phyloP scores from a whole-genome alignment of 2,113 vertebrate genomes.

The Neolamprologus longior region DNA sequence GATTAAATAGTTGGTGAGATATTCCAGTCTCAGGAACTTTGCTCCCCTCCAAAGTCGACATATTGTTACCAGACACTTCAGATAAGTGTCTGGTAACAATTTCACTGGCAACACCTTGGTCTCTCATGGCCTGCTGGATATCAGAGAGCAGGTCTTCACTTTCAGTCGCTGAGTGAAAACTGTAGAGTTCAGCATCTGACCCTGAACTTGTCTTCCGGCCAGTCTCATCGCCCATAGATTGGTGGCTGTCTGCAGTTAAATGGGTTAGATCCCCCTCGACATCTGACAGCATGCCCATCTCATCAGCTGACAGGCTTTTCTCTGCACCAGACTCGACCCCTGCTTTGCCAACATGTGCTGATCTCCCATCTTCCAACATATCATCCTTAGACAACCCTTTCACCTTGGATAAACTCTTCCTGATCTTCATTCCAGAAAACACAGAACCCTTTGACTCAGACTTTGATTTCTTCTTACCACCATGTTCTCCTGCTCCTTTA shows the following conservation, averaged over 20 bases:
- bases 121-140: constrained; percentile 85
- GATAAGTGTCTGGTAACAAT: constrained; percentile 46
- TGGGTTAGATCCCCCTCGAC: constrained; percentile 69
- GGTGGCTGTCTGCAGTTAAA: constrained; percentile 55
- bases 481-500: constrained; percentile 68
- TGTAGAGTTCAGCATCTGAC: constrained; percentile 90
- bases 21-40: not conserved
- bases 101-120: constrained; percentile 69
- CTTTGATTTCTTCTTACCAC: constrained; percentile 79
- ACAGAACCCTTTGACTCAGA: constrained; percentile 81
- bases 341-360: constrained; percentile 27
- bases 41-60: constrained; percentile 8
- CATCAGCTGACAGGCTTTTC: constrained; percentile 77
- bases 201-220: constrained; percentile 82
- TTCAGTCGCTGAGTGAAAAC: constrained; percentile 90
- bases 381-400: constrained; percentile 79
- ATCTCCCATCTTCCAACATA: constrained; percentile 71
- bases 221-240: constrained; percentile 62
- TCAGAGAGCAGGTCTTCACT: constrained; percentile 88
- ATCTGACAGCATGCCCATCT: constrained; percentile 77
- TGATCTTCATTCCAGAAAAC: constrained; percentile 87
- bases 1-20: not conserved
- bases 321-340: constrained; percentile 65
- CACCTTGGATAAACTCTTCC: constrained; percentile 80
- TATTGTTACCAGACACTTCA: not conserved